Evolutionary conservation across 92 coral and sea anemone genomes (phyloP).

Genomic region (Umimayanthus kanabou): DNA sequence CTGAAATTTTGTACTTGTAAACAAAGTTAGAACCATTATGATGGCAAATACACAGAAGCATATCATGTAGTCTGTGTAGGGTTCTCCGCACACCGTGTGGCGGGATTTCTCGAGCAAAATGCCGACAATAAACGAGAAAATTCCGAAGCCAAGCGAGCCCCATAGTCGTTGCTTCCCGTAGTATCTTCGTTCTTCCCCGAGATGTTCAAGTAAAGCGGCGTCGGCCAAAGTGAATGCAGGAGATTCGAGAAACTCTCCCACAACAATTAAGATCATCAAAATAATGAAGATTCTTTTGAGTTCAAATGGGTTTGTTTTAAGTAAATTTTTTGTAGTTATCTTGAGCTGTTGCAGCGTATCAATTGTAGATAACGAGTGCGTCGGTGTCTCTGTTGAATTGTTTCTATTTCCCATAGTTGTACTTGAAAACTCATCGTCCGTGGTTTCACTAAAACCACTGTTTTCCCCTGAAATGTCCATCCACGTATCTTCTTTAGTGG

Average conservation of each 20-base stretch:
- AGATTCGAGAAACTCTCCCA: conserved; percentile 95
- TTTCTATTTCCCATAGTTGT: too few species aligned
- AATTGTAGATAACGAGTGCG: background rate
- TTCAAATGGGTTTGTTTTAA: conserved; percentile 81
- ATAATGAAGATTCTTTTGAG: conserved; percentile 84
- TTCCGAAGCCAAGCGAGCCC: conserved; percentile 99
- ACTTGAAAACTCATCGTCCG: conserved; percentile 1
- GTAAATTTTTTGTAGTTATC: conserved; percentile 67
- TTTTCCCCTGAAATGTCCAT: conserved; percentile 31
- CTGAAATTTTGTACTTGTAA: conserved; percentile 81
- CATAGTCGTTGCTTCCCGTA: conserved; percentile 97
- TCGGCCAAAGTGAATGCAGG: conserved; percentile 93
- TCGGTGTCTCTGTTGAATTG: background rate
- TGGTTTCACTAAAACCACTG: conserved; percentile 10
- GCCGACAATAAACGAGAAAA: conserved; percentile 92
- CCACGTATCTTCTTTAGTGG: background rate
- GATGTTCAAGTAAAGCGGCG: conserved; percentile 92
- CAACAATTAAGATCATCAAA: conserved; percentile 83
- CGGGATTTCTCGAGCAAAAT: conserved; percentile 85
- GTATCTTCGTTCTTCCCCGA: conserved; percentile 91
- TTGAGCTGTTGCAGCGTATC: conserved; percentile 22
- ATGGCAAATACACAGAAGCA: conserved; percentile 90
- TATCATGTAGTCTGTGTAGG: conserved; percentile 89
- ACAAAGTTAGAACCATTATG: conserved; percentile 77
- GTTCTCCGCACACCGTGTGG: conserved; percentile 87